Conservation (phyloP, 2,888 invertebrate species). For the Mesoligia furuncula region DNA sequence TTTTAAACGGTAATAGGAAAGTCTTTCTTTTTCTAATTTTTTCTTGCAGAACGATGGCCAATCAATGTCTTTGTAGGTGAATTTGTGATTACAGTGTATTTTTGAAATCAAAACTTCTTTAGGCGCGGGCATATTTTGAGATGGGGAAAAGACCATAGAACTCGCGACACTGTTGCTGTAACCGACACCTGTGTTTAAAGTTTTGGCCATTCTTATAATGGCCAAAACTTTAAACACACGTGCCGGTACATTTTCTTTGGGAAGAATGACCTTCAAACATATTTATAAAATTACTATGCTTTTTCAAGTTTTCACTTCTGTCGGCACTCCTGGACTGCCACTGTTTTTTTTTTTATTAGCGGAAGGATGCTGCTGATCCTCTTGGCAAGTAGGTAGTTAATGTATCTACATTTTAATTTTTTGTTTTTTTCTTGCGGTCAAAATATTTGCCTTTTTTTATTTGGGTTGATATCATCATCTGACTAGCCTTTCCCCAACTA, state of each 20-base stretch:
- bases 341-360: neutral
- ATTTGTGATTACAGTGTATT: neutral
- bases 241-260: too few species aligned
- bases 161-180: too few species aligned
- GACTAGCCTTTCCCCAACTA: neutral
- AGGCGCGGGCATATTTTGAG: too few species aligned
- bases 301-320: too few species aligned
- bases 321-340: too few species aligned
- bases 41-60: neutral
- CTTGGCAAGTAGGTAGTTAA: neutral
- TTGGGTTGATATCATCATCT: neutral
- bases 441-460: neutral
- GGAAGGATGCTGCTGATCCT: too few species aligned
- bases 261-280: too few species aligned
- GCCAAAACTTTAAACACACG: too few species aligned
- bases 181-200: too few species aligned
- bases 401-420: neutral
- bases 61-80: neutral
- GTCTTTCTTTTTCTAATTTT: neutral
- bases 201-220: too few species aligned
- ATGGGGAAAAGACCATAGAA: too few species aligned
- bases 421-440: neutral
- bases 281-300: too few species aligned
- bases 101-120: neutral
- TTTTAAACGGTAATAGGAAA: constrained; percentile 11